These are phyloP conservation scores for Pseudoips prasinana DNA, from an alignment of 2,888 invertebrate species.

Conservation along the genomic window DNA sequence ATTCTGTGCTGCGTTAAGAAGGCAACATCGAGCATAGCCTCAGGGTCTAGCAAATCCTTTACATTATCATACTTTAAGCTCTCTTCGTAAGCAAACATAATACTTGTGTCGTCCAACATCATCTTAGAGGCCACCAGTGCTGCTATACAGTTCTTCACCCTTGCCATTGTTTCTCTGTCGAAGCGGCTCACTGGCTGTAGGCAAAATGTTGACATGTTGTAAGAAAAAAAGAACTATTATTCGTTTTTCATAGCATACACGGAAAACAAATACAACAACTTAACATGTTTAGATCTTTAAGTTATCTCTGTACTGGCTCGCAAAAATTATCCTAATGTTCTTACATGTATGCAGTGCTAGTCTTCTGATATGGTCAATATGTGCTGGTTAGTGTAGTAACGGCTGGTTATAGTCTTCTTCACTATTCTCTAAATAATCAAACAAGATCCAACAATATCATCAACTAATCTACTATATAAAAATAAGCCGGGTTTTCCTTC, in stretches of 20 bases:
- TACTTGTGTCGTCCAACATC: constrained; percentile 95
- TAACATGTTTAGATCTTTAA: too few species aligned
- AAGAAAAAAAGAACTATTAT: neutral
- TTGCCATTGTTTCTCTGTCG: constrained; percentile 92
- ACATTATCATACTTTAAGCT: constrained; percentile 90
- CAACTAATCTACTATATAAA: too few species aligned
- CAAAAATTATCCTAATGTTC: too few species aligned
- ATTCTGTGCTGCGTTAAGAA: constrained; percentile 89
- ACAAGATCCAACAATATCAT: too few species aligned
- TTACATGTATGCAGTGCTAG: too few species aligned
- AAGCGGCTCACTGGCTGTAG: constrained; percentile 84
- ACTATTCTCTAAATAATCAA: too few species aligned
- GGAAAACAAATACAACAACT: neutral
- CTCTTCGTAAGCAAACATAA: constrained; percentile 94
- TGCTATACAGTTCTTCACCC: constrained; percentile 94
- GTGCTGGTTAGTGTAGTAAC: too few species aligned
- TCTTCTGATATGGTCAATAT: too few species aligned
- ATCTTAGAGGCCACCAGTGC: constrained; percentile 93
- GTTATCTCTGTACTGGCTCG: too few species aligned
- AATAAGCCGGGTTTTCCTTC: too few species aligned
- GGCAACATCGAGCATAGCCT: constrained; percentile 92
- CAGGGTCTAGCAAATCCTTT: constrained; percentile 90
- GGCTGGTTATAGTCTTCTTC: too few species aligned
- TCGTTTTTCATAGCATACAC: too few species aligned
- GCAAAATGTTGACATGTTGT: constrained; percentile 3